Conservation (phyloP, 2,113 vertebrate species). For the Sturnira hondurensis region DNA sequence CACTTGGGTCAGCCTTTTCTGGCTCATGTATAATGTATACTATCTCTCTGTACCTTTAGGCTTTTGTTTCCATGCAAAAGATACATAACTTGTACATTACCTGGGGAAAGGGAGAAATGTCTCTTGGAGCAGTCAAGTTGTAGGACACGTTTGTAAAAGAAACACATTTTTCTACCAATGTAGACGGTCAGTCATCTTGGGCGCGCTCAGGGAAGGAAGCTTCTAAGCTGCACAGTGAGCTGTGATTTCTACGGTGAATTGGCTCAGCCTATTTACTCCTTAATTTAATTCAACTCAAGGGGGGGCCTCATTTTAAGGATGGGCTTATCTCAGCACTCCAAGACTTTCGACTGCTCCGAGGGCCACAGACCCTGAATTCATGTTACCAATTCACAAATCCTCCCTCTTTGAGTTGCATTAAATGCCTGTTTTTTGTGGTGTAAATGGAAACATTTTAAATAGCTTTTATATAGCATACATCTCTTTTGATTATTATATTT, state of each 20-base stretch:
- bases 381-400: background rate
- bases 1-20: background rate
- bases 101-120: background rate
- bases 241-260: background rate
- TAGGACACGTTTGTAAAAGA: background rate
- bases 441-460: background rate
- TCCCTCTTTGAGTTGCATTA: background rate
- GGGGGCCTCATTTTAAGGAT: background rate
- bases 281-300: slow-evolving; percentile 23
- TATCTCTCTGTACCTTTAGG: background rate
- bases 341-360: background rate
- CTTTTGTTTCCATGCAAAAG: background rate
- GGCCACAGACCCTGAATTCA: background rate
- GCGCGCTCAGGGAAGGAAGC: background rate
- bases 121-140: background rate
- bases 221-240: background rate
- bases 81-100: background rate
- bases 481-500: background rate
- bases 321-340: background rate
- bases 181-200: background rate
- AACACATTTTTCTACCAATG: background rate
- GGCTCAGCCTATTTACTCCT: background rate
- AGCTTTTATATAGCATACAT: background rate
- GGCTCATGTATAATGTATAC: background rate
- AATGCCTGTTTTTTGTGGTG: background rate